Evolutionary conservation across 2,888 invertebrate genomes (phyloP), one percentile per base, ranked within the genome.

Genomic region (Euproctis similis): DNA sequence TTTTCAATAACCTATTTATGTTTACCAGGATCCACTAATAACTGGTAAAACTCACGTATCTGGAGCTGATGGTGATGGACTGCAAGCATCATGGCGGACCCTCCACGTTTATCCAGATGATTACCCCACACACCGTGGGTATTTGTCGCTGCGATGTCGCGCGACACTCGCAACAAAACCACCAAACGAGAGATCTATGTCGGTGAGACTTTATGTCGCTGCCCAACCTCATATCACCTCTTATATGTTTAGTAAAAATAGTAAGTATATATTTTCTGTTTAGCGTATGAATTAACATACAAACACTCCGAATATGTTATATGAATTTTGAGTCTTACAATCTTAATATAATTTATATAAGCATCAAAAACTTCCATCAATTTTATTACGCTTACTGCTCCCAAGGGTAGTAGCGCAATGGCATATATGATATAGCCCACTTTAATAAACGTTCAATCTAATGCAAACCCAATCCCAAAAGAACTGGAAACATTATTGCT

Each of bases 201-300:
- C 82, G 2, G 82, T 82, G 39, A 67, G 82, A 4, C 61, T 82
- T 7, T 81, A 74, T 25, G 75, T 82, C 12, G 81, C 80, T 1
- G 57, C 62, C 4, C 62, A 80, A 0, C 82, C 81, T 8, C 81
- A 80, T 58, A 77, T 82, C 64, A 78, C 82, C 1, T 73, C 77
- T 0, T 81, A 75, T 50, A 81, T 81, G 80, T 78, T 82, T 63
- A 82, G 82, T 67, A 82, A 81, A 64, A 82, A 80, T 57, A 81
- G 82, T 82, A 50, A 77, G 82, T 81, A 24, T 28, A 14, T 14
- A 14, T 4, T 4, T 14, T 14, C 14, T n/a, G n/a, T n/a, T n/a
- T n/a, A n/a, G n/a, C n/a, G n/a, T n/a, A n/a, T n/a, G n/a, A n/a
- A n/a, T n/a, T n/a, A n/a, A n/a, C n/a, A n/a, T n/a, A n/a, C n/a